Evolutionary conservation across 2,888 invertebrate genomes (phyloP), one percentile per base, ranked within the genome.

Genomic region (Drosophila neutralis): DNA sequence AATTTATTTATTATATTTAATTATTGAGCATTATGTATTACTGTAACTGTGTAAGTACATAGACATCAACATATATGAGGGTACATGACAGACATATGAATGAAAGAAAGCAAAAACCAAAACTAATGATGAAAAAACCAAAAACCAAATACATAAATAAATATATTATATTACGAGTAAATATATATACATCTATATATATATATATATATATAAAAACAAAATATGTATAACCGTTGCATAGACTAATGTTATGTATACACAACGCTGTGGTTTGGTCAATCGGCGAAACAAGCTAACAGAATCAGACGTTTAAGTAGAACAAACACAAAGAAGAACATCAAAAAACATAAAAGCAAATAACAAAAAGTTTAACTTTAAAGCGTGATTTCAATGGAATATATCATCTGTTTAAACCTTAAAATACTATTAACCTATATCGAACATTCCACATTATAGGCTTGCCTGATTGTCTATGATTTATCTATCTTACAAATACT

Each of bases 331-430:
- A 57, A 70, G 42, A 69, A 54, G 24, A 27, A 78, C 70, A 65
- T 69, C 61, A 66, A 71, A 45, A 48, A 76, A 74, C 77, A 76
- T 69, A 85, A 87, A 91, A 92, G 91, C 91, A 90, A 90, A 90
- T 90, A 91, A 83, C 72, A 90, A 92, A 92, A 92, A 92, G 92
- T 92, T 89, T 80, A 92, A 92, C 92, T 92, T 92, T 89, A 85
- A 86, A 79, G 76, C 90, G 92, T 92, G 92, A 92, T 91, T 91
- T 85, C 85, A 90, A 91, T 80, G 80, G 76, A 82, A 91, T 85
- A 91, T 92, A 91, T 92, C 92, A 91, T 90, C 87, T 83, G 86
- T 90, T 87, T 78, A 91, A 76, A 82, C 80, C 76, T 69, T 82
- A 68, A 66, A 72, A 57, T 69, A 78, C 62, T 57, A 24, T 45